A percentile compares a stretch with the other conserved stretches of the same genome.
Evolutionary conservation across 2,888 invertebrate genomes (phyloP).

Genomic region (Mythimna albipuncta): DNA sequence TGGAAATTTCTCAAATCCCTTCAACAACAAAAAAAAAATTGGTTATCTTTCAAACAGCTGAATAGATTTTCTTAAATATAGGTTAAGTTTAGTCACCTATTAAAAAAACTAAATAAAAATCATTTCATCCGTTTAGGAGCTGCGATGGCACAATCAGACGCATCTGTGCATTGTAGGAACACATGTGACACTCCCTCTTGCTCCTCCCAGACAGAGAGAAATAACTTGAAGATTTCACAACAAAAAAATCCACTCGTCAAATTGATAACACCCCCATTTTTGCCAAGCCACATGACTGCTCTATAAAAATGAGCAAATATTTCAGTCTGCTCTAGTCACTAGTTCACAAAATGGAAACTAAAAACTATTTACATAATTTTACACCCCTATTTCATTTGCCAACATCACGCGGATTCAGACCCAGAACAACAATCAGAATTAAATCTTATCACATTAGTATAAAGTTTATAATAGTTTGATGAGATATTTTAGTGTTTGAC

Average conservation of each 20-base stretch:
- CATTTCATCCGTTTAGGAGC: too few species aligned
- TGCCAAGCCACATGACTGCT: not conserved
- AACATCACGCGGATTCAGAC: conserved; percentile 2
- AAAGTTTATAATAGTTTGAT: conserved; percentile 21
- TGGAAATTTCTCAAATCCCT: not conserved
- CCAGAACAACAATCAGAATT: conserved; percentile 13
- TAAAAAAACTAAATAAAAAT: too few species aligned
- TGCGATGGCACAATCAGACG: too few species aligned
- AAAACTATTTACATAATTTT: conserved; percentile 46
- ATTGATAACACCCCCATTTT: not conserved
- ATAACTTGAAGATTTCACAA: too few species aligned
- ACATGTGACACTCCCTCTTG: too few species aligned
- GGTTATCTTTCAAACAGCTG: not conserved
- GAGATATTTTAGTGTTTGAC: not conserved
- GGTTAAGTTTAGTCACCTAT: too few species aligned
- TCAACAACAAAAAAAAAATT: not conserved
- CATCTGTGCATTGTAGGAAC: too few species aligned
- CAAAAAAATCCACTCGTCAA: too few species aligned
- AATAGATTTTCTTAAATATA: not conserved
- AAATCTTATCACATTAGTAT: conserved; percentile 21
- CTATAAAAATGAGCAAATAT: conserved; percentile 2
- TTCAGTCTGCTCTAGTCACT: conserved; percentile 1
- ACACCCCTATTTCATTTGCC: conserved; percentile 23
- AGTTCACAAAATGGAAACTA: not conserved
- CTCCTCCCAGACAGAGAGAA: too few species aligned